These are phyloP conservation scores for Trissolcus brochymenae DNA, from an alignment of 2,888 invertebrate genomes.

Conservation along the genomic window DNA sequence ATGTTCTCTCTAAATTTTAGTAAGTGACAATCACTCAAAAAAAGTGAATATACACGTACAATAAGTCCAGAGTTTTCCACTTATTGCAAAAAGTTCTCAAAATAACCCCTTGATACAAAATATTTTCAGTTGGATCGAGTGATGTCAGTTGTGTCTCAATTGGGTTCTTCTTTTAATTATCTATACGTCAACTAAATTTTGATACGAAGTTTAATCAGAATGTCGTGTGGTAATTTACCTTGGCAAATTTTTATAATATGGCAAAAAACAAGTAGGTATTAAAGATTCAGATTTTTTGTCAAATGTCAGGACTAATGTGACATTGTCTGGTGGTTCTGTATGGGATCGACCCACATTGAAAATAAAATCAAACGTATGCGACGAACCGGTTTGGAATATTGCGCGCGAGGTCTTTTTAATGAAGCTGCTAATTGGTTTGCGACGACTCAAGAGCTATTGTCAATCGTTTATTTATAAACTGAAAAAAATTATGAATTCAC, in stretches of 20 bases:
- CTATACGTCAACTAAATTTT: no score
- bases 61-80: no score
- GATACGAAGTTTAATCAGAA: no score
- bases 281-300: conserved; percentile 33
- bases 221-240: conserved; percentile 1
- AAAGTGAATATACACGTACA: no score
- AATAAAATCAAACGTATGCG: conserved; percentile 57
- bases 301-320: conserved; percentile 23
- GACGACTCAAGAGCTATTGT: conserved; percentile 55
- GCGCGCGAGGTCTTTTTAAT: conserved; percentile 57
- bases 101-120: no score
- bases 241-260: conserved; percentile 12
- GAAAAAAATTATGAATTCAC: no score
- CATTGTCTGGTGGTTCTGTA: conserved; percentile 12
- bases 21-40: no score
- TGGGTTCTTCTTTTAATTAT: no score
- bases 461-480: conserved; percentile 35
- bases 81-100: no score
- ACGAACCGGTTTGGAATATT: conserved; percentile 72
- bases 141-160: no score
- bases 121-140: no score
- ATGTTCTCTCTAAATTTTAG: no score
- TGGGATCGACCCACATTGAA: conserved; percentile 47
- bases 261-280: conserved; percentile 13
- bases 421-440: conserved; percentile 53